phyloP scores from a whole-genome alignment of 1,140 invertebrate genomes.

The Hestina assimilis region DNA sequence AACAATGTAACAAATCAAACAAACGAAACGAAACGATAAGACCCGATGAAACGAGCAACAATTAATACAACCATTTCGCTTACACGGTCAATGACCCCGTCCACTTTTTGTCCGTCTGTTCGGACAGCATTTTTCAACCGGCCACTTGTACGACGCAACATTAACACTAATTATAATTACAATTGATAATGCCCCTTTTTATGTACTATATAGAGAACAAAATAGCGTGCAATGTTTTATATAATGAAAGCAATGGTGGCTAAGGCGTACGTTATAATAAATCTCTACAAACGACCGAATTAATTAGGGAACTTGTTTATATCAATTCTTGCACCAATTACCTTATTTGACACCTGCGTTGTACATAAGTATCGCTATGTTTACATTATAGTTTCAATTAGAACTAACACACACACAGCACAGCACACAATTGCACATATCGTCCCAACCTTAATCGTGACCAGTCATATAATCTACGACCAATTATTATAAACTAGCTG shows the following conservation, averaged over 20 bases:
- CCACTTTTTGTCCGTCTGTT: constrained; percentile 34
- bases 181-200: background rate
- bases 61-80: constrained; percentile 24
- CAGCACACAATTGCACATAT: too few species aligned
- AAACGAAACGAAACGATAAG: constrained; percentile 12
- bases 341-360: constrained; percentile 9
- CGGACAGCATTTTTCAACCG: constrained; percentile 21
- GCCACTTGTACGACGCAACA: background rate
- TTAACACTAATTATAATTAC: background rate
- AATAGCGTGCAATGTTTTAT: constrained; percentile 5
- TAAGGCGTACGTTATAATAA: constrained; percentile 12
- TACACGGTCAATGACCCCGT: constrained; percentile 30
- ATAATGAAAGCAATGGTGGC: background rate
- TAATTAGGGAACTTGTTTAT: constrained; percentile 17
- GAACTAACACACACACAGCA: too few species aligned
- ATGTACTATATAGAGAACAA: background rate
- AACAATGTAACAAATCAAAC: constrained; percentile 5
- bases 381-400: too few species aligned
- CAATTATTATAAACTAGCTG: background rate
- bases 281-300: constrained; percentile 21
- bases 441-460: background rate
- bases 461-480: too few species aligned
- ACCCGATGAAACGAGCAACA: constrained; percentile 19
- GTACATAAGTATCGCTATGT: background rate
- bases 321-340: constrained; percentile 10